phyloP scores from a whole-genome alignment of 64 coral and sea anemone species.

The Dendronephthya gigantea region DNA sequence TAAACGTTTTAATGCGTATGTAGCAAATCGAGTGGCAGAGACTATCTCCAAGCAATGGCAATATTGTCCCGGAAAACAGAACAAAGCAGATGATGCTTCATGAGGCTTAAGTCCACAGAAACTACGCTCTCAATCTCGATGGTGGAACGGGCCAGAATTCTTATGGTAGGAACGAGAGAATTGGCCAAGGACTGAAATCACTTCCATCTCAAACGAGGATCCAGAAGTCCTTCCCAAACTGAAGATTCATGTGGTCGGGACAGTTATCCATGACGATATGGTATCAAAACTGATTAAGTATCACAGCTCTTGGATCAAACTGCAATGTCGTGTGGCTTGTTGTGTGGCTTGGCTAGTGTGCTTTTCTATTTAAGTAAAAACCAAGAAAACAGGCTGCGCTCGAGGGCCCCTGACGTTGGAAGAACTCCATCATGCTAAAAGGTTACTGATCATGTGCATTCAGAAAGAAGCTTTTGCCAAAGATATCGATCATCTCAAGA shows the following conservation, averaged over 20 bases:
- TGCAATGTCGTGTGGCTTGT: slow-evolving; percentile 54
- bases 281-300: slow-evolving; percentile 14
- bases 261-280: background rate
- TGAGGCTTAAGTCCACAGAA: slow-evolving; percentile 28
- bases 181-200: slow-evolving; percentile 9
- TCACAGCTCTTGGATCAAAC: slow-evolving; percentile 31
- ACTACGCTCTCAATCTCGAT: slow-evolving; percentile 29
- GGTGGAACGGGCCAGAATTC: slow-evolving; percentile 44
- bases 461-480: slow-evolving; percentile 44
- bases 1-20: slow-evolving; percentile 35
- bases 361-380: slow-evolving; percentile 35
- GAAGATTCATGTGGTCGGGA: slow-evolving; percentile 1
- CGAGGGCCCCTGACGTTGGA: slow-evolving; percentile 26
- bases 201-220: slow-evolving; percentile 22
- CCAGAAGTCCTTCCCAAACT: slow-evolving; percentile 40
- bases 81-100: slow-evolving; percentile 43
- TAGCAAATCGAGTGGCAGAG: slow-evolving; percentile 30
- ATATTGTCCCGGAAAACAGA: slow-evolving; percentile 41
- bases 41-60: slow-evolving; percentile 35
- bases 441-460: slow-evolving; percentile 18
- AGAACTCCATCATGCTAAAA: slow-evolving; percentile 26
- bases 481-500: slow-evolving; percentile 43
- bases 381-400: slow-evolving; percentile 12
- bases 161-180: slow-evolving; percentile 34
- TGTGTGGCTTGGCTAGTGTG: too few species aligned